phyloP scores from a whole-genome alignment of 64 coral and sea anemone species.

The Porites australiensis region DNA sequence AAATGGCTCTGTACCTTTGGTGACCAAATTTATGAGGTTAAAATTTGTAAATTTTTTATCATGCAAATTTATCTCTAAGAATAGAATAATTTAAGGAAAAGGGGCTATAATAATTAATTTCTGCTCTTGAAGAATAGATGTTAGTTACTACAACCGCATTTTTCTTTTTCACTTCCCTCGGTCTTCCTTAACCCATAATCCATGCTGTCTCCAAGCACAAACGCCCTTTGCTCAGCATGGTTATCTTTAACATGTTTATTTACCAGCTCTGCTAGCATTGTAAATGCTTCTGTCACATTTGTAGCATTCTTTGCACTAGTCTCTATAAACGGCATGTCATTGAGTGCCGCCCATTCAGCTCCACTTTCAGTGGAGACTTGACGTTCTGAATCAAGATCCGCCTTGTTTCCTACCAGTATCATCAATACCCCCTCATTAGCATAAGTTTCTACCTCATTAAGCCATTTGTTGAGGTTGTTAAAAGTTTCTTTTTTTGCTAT shows the following conservation, averaged over 20 bases:
- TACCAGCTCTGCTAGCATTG: constrained; percentile 74
- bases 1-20: too few relatives aligned
- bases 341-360: constrained; percentile 69
- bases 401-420: constrained; percentile 94
- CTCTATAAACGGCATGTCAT: constrained; percentile 97
- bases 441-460: constrained; percentile 91
- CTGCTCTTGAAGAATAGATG: too few relatives aligned
- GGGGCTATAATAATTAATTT: too few relatives aligned
- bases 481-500: constrained; percentile 92
- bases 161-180: constrained; percentile 29
- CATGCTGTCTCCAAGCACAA: constrained; percentile 39
- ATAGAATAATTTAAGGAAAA: too few relatives aligned
- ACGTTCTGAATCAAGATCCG: constrained; percentile 82
- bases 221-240: constrained; percentile 28
- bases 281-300: constrained; percentile 91
- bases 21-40: too few relatives aligned
- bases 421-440: constrained; percentile 88
- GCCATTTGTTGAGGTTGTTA: constrained; percentile 94
- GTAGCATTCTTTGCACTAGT: constrained; percentile 85
- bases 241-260: constrained; percentile 82
- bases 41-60: too few relatives aligned
- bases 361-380: constrained; percentile 84
- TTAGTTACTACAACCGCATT: constrained; percentile 39
- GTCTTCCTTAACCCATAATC: not conserved
- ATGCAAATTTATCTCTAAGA: too few relatives aligned